These are phyloP conservation scores for Drosophila quinaria DNA, from an alignment of 2,888 invertebrate species.

Conservation along the genomic window DNA sequence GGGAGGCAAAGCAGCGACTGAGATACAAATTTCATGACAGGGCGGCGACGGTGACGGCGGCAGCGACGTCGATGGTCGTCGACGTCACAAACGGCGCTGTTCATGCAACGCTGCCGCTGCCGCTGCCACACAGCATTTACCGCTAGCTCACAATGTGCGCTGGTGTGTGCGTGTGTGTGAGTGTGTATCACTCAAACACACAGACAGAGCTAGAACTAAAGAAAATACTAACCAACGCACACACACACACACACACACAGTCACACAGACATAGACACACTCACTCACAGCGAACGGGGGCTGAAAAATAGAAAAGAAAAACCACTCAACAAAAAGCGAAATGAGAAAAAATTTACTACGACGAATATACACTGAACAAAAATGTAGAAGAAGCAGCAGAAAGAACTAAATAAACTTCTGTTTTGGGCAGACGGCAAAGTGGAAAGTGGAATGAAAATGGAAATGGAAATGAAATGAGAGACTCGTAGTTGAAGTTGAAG, in stretches of 20 bases:
- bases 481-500: conserved; percentile 18
- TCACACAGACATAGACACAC: conserved; percentile 21
- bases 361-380: conserved; percentile 66
- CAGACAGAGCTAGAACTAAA: conserved; percentile 47
- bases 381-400: conserved; percentile 1
- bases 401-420: conserved; percentile 49
- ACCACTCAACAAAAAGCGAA: conserved; percentile 81
- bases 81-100: conserved; percentile 55
- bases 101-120: conserved; percentile 60
- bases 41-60: conserved; percentile 30
- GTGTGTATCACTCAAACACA: conserved; percentile 41
- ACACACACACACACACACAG: conserved; percentile 29
- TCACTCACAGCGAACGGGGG: conserved; percentile 40
- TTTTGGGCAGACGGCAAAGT: conserved; percentile 63
- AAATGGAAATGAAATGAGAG: conserved; percentile 50
- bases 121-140: conserved; percentile 63
- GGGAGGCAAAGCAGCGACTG: conserved; percentile 38
- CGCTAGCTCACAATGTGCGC: conserved; percentile 68
- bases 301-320: conserved; percentile 55
- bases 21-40: conserved; percentile 70
- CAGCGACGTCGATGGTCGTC: conserved; percentile 25
- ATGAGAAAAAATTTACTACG: conserved; percentile 79
- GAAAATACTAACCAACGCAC: conserved; percentile 50
- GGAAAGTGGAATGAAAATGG: conserved; percentile 36
- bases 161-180: conserved; percentile 32